phyloP scores from a whole-genome alignment of 2,888 invertebrate species.

The Drosophila bunnanda region DNA sequence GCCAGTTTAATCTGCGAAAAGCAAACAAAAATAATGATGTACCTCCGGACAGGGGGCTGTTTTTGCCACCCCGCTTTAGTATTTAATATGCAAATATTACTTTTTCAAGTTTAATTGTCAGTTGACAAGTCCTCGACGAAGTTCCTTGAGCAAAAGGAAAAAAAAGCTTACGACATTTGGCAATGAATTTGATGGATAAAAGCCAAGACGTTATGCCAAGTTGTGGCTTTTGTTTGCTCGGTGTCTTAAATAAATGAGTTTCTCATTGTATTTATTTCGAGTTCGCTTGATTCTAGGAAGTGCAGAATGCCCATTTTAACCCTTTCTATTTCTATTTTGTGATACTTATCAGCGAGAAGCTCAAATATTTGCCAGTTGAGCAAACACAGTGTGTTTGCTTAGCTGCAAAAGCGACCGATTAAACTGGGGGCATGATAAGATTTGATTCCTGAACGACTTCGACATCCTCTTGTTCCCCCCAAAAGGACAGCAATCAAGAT shows the following conservation, averaged over 20 bases:
- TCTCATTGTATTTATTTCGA: not conserved
- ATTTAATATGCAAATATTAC: constrained; percentile 37
- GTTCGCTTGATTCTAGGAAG: not conserved
- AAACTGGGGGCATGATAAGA: constrained; percentile 52
- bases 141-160: not conserved
- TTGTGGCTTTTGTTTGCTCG: not conserved
- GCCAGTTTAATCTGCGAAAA: constrained; percentile 6
- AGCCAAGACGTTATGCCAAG: not conserved
- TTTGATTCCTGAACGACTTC: constrained; percentile 17
- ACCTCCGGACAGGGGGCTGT: not conserved
- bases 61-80: not conserved
- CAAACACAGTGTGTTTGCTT: constrained; percentile 48
- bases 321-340: constrained; percentile 7
- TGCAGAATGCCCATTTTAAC: not conserved
- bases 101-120: constrained; percentile 53
- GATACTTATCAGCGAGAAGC: constrained; percentile 4
- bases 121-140: not conserved
- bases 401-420: constrained; percentile 49
- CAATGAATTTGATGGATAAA: constrained; percentile 19
- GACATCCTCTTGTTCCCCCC: constrained; percentile 1
- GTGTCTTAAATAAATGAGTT: constrained; percentile 19
- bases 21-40: constrained; percentile 7
- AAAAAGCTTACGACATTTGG: not conserved
- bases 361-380: constrained; percentile 31
- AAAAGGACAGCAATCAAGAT: constrained; percentile 52